Conservation (phyloP, 2,888 invertebrate genomes). For the Leptinotarsa juncta region DNA sequence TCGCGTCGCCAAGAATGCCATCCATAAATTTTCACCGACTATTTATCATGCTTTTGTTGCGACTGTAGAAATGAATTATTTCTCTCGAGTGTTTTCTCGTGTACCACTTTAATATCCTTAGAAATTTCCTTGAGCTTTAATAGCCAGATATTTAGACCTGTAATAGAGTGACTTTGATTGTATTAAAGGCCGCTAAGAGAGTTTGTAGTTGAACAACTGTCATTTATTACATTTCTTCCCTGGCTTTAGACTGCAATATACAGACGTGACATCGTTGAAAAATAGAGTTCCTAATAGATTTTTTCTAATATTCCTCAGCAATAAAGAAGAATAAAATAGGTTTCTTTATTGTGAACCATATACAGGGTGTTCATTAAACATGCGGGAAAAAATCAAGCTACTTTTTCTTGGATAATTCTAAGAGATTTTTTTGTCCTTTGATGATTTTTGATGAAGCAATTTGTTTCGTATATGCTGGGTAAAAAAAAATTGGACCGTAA, state of each 20-base stretch:
- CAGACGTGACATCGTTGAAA: not conserved
- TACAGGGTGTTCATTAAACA: too few relatives aligned
- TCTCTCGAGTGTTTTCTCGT: constrained; percentile 52
- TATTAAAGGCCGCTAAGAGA: constrained; percentile 26
- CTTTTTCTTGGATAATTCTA: too few relatives aligned
- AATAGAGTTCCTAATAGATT: too few relatives aligned
- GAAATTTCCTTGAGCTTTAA: constrained; percentile 41
- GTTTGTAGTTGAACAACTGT: constrained; percentile 15
- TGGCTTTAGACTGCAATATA: not conserved
- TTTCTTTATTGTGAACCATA: too few relatives aligned
- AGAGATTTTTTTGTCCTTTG: too few relatives aligned
- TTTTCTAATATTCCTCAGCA: too few relatives aligned
- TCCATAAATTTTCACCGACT: constrained; percentile 48
- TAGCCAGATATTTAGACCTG: constrained; percentile 41
- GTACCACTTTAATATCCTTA: constrained; percentile 45
- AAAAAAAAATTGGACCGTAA: too few relatives aligned
- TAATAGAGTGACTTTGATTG: constrained; percentile 40
- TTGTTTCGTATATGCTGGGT: too few relatives aligned
- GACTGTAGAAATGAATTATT: constrained; percentile 48
- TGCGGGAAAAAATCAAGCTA: too few relatives aligned
- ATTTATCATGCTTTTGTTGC: constrained; percentile 52
- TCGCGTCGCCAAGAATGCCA: constrained; percentile 36
- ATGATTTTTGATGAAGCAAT: too few relatives aligned
- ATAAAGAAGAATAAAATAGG: too few relatives aligned
- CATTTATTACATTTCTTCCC: constrained; percentile 7